Conservation (phyloP, 2,797 vertebrate genomes). For the Cyclura pinguis region DNA sequence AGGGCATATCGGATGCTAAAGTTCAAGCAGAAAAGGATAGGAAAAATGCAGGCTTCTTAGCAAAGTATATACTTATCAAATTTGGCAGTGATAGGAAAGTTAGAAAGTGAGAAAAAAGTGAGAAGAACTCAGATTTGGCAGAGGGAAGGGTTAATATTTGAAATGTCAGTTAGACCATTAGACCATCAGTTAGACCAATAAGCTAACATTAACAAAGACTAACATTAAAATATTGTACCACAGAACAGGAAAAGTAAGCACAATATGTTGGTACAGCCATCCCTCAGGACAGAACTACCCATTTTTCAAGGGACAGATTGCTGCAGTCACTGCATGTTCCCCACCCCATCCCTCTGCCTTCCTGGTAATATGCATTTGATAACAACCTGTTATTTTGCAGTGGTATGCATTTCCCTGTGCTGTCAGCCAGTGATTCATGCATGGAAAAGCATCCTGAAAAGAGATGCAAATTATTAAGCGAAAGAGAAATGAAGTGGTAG, state of each 20-base stretch:
- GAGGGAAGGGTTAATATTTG: background rate
- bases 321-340: background rate
- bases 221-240: background rate
- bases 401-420: background rate
- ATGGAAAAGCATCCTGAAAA: background rate
- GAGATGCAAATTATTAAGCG: background rate
- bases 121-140: background rate
- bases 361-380: background rate
- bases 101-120: background rate
- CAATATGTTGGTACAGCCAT: background rate
- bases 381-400: no score
- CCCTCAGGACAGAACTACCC: background rate
- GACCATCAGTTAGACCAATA: background rate
- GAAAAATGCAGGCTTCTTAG: background rate
- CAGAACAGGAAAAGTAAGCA: background rate
- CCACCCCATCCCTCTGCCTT: background rate
- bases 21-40: background rate
- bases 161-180: background rate
- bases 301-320: background rate
- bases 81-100: background rate
- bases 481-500: background rate
- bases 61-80: background rate
- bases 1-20: background rate
- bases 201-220: background rate
- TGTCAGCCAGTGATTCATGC: background rate